phyloP scores from a whole-genome alignment of 2,888 invertebrate species.

The Melieria crassipennis region DNA sequence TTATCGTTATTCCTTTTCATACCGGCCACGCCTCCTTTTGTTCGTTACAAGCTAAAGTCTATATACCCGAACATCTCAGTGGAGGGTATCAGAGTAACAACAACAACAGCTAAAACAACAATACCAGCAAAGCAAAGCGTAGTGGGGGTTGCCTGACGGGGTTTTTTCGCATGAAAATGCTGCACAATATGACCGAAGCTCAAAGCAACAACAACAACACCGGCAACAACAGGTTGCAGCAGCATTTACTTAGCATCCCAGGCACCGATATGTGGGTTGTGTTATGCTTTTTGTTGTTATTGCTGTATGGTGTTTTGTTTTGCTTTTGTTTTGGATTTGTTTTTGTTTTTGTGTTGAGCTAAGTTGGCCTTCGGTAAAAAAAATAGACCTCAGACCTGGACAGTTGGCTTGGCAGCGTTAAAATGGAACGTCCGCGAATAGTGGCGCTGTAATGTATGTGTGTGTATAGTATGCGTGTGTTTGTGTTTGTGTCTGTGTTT shows the following conservation, averaged over 20 bases:
- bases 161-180: not conserved
- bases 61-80: too few relatives aligned
- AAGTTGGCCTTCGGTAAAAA: not conserved
- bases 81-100: too few relatives aligned
- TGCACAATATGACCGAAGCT: too few relatives aligned
- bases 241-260: conserved; percentile 8
- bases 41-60: too few relatives aligned
- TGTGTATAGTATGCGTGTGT: not conserved
- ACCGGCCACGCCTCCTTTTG: too few relatives aligned
- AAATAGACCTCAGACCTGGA: not conserved
- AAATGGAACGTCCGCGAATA: not conserved
- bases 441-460: not conserved
- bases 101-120: not conserved
- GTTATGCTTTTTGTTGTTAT: too few relatives aligned
- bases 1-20: too few relatives aligned
- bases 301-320: too few relatives aligned
- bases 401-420: not conserved
- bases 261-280: not conserved
- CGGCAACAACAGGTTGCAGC: not conserved
- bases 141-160: not conserved
- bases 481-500: not conserved
- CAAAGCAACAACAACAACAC: not conserved
- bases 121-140: not conserved
- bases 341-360: not conserved
- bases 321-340: not conserved